Percentiles rank a stretch among this genome's conserved stretches.
Evolutionary conservation across 1,140 invertebrate species (phyloP).

Genomic region (Bombus waltoni): DNA sequence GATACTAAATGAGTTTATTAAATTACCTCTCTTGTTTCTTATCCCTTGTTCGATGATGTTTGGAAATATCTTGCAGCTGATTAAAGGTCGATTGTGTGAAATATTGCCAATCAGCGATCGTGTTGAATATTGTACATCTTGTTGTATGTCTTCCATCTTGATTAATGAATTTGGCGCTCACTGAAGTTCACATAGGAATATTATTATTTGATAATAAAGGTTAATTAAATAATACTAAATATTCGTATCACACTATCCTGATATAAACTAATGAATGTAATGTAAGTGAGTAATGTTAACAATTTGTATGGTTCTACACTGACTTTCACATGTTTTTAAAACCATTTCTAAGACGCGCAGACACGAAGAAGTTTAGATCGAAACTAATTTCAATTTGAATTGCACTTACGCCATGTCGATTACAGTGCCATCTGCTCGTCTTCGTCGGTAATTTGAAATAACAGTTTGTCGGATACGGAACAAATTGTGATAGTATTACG

Average conservation of each 20-base stretch:
- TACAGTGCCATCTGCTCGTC: neutral
- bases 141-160: neutral
- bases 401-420: neutral
- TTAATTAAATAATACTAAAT: neutral
- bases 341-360: neutral
- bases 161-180: neutral
- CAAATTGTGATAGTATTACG: neutral
- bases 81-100: neutral
- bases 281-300: neutral
- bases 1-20: neutral
- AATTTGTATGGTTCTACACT: neutral
- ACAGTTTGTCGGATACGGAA: neutral
- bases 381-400: conserved; percentile 19
- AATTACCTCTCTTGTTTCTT: neutral
- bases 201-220: neutral
- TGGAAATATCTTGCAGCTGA: neutral
- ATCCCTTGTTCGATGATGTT: neutral
- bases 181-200: neutral
- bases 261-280: no score
- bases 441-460: neutral
- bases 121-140: neutral
- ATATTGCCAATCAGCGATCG: neutral
- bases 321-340: neutral
- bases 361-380: neutral
- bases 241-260: no score